Percentiles rank a stretch among this genome's conserved stretches.
phyloP scores from a whole-genome alignment of 2,888 invertebrate genomes.

The Hyles lineata region DNA sequence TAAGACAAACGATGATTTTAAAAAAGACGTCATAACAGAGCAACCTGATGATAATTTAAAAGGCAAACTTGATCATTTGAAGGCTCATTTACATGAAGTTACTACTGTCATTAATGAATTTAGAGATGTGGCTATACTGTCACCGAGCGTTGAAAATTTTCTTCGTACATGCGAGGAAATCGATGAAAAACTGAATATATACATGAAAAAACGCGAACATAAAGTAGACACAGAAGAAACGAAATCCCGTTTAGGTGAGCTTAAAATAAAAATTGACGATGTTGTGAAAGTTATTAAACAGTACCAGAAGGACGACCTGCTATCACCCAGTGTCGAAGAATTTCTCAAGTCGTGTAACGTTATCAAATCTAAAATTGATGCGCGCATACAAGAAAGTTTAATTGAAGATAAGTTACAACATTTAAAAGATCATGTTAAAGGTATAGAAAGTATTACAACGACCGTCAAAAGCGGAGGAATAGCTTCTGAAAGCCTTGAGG shows the following conservation, averaged over 20 bases:
- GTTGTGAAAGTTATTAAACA: slow-evolving; percentile 48
- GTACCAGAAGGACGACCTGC: slow-evolving; percentile 46
- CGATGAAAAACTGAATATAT: slow-evolving; percentile 41
- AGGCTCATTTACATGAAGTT: slow-evolving; percentile 43
- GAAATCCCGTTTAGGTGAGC: slow-evolving; percentile 37
- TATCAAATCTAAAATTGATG: slow-evolving; percentile 49
- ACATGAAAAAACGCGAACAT: slow-evolving; percentile 30
- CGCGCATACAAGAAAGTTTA: slow-evolving; percentile 32
- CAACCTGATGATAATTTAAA: slow-evolving; percentile 35
- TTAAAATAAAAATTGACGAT: slow-evolving; percentile 48
- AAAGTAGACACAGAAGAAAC: slow-evolving; percentile 29
- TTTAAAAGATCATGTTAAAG: slow-evolving; percentile 43
- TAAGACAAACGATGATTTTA: slow-evolving; percentile 27
- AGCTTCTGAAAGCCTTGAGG: slow-evolving; percentile 42
- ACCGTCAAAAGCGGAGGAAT: slow-evolving; percentile 40
- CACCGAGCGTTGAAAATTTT: slow-evolving; percentile 47
- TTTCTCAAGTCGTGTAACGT: slow-evolving; percentile 49
- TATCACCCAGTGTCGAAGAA: slow-evolving; percentile 44
- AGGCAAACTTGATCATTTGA: slow-evolving; percentile 44
- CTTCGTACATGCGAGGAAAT: slow-evolving; percentile 43
- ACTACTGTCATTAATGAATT: slow-evolving; percentile 45
- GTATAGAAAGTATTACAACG: slow-evolving; percentile 46
- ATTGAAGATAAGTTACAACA: slow-evolving; percentile 38
- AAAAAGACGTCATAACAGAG: slow-evolving; percentile 21
- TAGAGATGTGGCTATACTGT: slow-evolving; percentile 36